Conservation (phyloP, 2,113 vertebrate species). For the Galbula dea region DNA sequence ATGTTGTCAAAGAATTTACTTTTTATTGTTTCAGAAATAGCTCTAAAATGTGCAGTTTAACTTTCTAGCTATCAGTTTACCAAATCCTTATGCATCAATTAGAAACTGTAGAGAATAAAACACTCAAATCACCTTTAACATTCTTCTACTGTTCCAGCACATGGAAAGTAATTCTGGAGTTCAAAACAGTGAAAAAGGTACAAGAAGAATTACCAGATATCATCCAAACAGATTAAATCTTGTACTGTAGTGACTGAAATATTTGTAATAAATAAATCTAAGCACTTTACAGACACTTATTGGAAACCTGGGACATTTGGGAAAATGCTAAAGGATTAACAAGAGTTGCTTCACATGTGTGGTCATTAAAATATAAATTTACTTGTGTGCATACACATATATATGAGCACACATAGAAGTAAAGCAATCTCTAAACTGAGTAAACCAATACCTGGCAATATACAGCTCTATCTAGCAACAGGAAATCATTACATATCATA, state of each 20-base stretch:
- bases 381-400: neutral
- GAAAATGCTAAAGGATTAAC: neutral
- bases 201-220: neutral
- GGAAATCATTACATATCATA: neutral
- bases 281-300: neutral
- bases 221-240: neutral
- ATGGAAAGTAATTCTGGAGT: neutral
- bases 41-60: neutral
- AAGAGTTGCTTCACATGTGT: rapidly evolving
- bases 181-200: neutral
- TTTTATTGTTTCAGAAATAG: neutral
- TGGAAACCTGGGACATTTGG: neutral
- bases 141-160: neutral
- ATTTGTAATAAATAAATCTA: neutral
- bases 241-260: neutral
- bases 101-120: neutral
- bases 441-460: neutral
- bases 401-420: neutral
- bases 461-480: neutral
- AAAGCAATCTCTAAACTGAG: neutral
- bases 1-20: neutral
- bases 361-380: neutral
- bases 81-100: neutral
- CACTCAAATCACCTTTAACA: neutral
- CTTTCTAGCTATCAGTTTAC: neutral